Conservation (phyloP, 1,140 invertebrate species). For the Gerris buenoi region DNA sequence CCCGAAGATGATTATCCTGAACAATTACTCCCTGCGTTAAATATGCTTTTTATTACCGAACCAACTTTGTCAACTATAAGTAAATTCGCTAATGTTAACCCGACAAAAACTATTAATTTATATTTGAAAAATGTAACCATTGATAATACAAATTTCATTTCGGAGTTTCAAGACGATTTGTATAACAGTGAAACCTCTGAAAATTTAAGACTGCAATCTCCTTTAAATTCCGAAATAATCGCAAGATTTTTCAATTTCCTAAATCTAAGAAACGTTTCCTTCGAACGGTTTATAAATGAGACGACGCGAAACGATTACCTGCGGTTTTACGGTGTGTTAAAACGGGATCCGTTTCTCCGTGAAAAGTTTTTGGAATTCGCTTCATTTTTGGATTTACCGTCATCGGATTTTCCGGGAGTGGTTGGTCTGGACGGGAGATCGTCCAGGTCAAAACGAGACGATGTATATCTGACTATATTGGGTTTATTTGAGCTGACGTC, state of each 20-base stretch:
- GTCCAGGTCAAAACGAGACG: background rate
- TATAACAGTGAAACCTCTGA: too few species aligned
- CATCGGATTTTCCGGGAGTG: too few species aligned
- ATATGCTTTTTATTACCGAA: background rate
- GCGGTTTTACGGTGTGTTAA: background rate
- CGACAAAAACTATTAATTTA: too few species aligned
- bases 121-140: too few species aligned
- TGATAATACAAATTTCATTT: too few species aligned
- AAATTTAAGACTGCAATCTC: background rate
- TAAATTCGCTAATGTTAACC: too few species aligned
- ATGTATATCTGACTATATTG: background rate
- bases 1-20: background rate
- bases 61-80: background rate
- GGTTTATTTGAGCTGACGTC: background rate
- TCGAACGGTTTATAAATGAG: background rate
- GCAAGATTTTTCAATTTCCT: background rate
- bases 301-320: background rate
- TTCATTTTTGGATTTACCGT: background rate
- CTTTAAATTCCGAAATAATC: background rate
- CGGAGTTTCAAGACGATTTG: too few species aligned
- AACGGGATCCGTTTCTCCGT: background rate
- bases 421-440: background rate
- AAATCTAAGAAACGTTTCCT: background rate
- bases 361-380: background rate
- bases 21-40: background rate